Evolutionary conservation across 2,113 vertebrate species (phyloP).

Genomic region (Corynorhinus townsendii): DNA sequence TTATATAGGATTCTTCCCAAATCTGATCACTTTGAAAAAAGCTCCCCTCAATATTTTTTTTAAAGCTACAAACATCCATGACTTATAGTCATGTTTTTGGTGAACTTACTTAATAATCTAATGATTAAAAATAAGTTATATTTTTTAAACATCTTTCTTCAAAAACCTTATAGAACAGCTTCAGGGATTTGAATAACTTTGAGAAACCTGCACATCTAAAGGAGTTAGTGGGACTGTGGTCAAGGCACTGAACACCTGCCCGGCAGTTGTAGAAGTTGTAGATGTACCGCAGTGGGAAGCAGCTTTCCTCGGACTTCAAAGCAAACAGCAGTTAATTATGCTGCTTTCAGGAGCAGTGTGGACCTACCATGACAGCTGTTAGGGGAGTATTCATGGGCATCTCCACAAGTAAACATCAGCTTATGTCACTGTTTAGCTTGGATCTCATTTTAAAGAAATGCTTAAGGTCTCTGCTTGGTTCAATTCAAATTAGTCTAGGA

Average conservation of each 20-base stretch:
- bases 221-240: background rate
- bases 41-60: background rate
- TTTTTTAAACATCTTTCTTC: conserved; percentile 44
- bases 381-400: conserved; percentile 13
- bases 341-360: background rate
- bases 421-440: conserved; percentile 38
- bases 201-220: conserved; percentile 7
- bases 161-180: conserved; percentile 22
- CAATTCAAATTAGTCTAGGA: conserved; percentile 48
- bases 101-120: conserved; percentile 42
- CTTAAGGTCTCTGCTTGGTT: conserved; percentile 58
- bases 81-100: background rate
- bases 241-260: background rate
- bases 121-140: conserved; percentile 37
- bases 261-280: conserved; percentile 1
- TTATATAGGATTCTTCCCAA: background rate
- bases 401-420: conserved; percentile 38
- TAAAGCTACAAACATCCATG: background rate
- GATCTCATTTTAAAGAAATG: conserved; percentile 51
- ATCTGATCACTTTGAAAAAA: background rate
- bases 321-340: conserved; percentile 40
- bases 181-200: conserved; percentile 46
- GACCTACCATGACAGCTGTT: conserved; percentile 46
- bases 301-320: conserved; percentile 62
- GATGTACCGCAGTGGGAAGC: conserved; percentile 44